Conservation (phyloP, 2,888 invertebrate genomes). For the Anthoptus insignis region DNA sequence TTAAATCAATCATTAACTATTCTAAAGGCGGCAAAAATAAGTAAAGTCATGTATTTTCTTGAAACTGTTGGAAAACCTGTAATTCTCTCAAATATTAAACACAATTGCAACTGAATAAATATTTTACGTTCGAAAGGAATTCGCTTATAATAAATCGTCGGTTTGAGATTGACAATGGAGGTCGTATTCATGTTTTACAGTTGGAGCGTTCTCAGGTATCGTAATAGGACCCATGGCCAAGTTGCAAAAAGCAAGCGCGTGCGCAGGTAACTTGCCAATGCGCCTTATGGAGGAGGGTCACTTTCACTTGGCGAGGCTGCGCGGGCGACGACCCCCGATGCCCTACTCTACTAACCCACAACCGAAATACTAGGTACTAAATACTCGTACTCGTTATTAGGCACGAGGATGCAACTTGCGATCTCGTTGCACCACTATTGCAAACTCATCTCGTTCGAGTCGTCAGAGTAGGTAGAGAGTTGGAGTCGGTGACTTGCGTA, state of each 20-base stretch:
- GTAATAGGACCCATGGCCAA: conserved; percentile 85
- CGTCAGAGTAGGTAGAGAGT: conserved; percentile 69
- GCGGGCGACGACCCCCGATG: conserved; percentile 84
- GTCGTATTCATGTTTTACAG: conserved; percentile 77
- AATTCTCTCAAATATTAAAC: too few species aligned
- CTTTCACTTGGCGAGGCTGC: conserved; percentile 85
- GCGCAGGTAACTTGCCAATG: conserved; percentile 74
- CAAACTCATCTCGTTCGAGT: conserved; percentile 58
- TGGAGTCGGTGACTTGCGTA: conserved; percentile 71
- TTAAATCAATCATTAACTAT: too few species aligned
- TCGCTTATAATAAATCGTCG: conserved; percentile 38
- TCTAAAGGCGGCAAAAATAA: too few species aligned
- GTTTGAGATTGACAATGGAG: conserved; percentile 74
- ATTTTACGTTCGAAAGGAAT: conserved; percentile 6
- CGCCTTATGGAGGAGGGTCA: conserved; percentile 75
- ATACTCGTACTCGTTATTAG: conserved; percentile 77
- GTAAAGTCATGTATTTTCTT: too few species aligned
- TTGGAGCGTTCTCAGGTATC: conserved; percentile 75
- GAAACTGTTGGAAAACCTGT: too few species aligned
- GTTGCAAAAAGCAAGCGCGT: conserved; percentile 84
- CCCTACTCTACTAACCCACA: conserved; percentile 85
- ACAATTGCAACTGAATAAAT: not conserved
- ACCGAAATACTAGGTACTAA: conserved; percentile 76
- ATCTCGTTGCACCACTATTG: conserved; percentile 61
- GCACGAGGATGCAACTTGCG: conserved; percentile 77